Evolutionary conservation across 2,888 invertebrate species (phyloP).

Genomic region (Agrenia bidenticulata): DNA sequence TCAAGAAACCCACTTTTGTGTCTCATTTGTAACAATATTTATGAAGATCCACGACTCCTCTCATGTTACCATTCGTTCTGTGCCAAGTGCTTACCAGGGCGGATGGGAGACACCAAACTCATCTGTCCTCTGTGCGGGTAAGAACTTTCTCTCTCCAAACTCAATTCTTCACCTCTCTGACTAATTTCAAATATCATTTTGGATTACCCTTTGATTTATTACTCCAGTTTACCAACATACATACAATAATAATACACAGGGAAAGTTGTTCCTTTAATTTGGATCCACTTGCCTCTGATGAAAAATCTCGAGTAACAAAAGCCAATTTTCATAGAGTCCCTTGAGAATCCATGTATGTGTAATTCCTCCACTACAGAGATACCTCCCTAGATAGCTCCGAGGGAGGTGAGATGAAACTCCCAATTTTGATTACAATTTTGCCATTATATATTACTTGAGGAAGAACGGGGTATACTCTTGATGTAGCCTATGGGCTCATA

Average conservation of each 20-base stretch:
- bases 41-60: conserved; percentile 68
- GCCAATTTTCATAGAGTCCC: conserved; percentile 2
- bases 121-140: conserved; percentile 70
- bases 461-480: no score
- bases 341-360: neutral
- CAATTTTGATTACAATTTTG: conserved; percentile 6
- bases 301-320: conserved; percentile 3
- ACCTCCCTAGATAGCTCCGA: no score
- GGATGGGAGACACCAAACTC: conserved; percentile 65
- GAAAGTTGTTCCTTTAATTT: neutral
- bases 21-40: conserved; percentile 69
- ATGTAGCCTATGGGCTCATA: no score
- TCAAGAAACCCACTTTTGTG: conserved; percentile 65
- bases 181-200: neutral
- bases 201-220: conserved; percentile 1
- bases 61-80: conserved; percentile 72
- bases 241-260: neutral
- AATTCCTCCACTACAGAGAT: no score
- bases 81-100: conserved; percentile 65
- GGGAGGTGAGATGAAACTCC: conserved; percentile 7
- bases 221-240: neutral
- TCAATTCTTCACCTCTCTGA: neutral
- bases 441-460: neutral
- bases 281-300: neutral
- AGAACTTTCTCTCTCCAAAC: conserved; percentile 38